A percentile compares a stretch with the other conserved stretches of the same genome.
phyloP scores from a whole-genome alignment of 2,797 vertebrate genomes.

The Tenualosa ilisha region DNA sequence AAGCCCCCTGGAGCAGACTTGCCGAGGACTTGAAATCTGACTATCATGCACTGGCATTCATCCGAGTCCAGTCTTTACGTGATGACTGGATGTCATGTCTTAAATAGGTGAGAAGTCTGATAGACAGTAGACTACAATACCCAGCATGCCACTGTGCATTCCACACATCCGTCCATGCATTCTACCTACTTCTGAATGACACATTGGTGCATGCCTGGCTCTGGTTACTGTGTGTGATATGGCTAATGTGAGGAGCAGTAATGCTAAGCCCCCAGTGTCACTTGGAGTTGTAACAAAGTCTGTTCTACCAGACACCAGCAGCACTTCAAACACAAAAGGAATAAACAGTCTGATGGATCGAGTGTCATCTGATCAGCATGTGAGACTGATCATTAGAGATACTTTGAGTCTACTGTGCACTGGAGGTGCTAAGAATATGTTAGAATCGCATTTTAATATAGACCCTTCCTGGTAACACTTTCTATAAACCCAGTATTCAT shows the following conservation, averaged over 20 bases:
- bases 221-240: slow-evolving; percentile 34
- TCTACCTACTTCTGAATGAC: background rate
- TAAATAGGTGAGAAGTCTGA: background rate
- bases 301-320: slow-evolving; percentile 30
- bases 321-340: background rate
- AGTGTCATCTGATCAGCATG: background rate
- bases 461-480: too few species aligned
- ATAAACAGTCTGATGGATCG: background rate
- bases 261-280: background rate
- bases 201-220: slow-evolving; percentile 6
- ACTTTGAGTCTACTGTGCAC: background rate
- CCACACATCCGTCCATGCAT: background rate
- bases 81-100: background rate
- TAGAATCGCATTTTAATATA: background rate
- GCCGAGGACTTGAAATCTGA: background rate
- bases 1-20: background rate
- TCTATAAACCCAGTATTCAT: too few species aligned
- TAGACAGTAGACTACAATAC: background rate
- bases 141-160: background rate
- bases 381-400: background rate
- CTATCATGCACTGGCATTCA: background rate
- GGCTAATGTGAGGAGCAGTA: slow-evolving; percentile 24
- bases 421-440: background rate
- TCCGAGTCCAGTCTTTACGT: background rate
- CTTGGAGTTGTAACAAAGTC: slow-evolving; percentile 33